These are phyloP conservation scores for Sitta carolinensis DNA, from an alignment of 2,797 vertebrate species.

Conservation along the genomic window DNA sequence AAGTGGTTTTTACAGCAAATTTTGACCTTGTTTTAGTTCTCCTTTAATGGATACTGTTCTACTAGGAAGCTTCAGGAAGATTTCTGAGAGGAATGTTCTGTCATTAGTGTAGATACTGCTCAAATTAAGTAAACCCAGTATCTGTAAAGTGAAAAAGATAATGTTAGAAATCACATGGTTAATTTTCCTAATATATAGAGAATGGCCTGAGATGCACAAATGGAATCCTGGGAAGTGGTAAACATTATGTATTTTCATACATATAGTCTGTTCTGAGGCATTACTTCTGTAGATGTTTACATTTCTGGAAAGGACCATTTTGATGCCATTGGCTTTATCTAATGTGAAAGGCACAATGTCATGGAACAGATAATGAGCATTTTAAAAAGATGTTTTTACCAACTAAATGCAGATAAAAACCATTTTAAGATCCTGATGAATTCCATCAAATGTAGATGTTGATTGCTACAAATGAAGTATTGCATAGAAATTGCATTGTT, in stretches of 20 bases:
- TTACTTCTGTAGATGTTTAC: neutral
- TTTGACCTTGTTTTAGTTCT: neutral
- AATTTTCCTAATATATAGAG: neutral
- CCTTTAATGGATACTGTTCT: neutral
- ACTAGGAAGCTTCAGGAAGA: neutral
- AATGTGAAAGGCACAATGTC: neutral
- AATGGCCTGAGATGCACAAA: neutral
- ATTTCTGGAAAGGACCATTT: neutral
- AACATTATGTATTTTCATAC: neutral
- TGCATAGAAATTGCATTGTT: neutral
- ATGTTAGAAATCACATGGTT: neutral
- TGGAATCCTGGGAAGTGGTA: neutral
- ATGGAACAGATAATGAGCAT: neutral
- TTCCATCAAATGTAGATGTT: neutral
- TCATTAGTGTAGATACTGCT: neutral
- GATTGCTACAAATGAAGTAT: constrained; percentile 33
- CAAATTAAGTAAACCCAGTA: neutral
- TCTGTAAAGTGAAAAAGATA: neutral
- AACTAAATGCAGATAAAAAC: constrained; percentile 25
- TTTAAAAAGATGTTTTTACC: constrained; percentile 11
- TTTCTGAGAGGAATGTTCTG: neutral
- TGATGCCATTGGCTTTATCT: neutral
- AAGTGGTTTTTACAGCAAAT: neutral
- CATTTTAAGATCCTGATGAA: neutral
- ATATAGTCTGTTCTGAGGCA: neutral